Evolutionary conservation across 2,113 vertebrate genomes (phyloP), one percentile per base, ranked within the genome.

Genomic region (Glareola pratincola): DNA sequence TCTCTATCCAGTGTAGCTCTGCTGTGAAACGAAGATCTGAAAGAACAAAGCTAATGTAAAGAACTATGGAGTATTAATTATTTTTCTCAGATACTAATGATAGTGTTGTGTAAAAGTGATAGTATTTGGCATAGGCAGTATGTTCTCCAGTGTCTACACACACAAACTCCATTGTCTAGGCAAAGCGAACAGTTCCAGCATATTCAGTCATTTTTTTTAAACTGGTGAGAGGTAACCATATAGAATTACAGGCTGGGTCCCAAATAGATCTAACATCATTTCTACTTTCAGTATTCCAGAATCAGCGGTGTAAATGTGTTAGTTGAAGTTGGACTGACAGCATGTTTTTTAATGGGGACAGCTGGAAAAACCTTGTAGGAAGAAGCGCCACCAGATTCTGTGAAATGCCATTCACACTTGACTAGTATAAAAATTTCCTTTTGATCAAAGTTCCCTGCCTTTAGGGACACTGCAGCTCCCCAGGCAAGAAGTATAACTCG

Each of bases 61-160:
- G 57, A 68, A n/a, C 48, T 53, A 8, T 1, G 2, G 32, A 62
- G n/a, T 0, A 0, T 48, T 77, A 24, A 71, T 81, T 76, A 48
- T 64, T 92, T 94, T 80, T 83, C 39, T 84, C 50, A 51, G 32
- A 20, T 50, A 15, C 60, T 73, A 48, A 45, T 64, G 41, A 41
- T 8, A 54, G 39, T 23, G 27, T 47, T 68, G 39, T 29, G 24
- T 56, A 14, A 50, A 59, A 60, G 39, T 36, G 67, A 15, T 30
- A 51, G 57, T 36, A 2, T 56, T 69, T 84, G 63, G 53, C 45
- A 22, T 19, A 39, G 56, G 36, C 39, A 56, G 1, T 39, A 3
- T 45, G 15, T 43, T 74, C 29, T 23, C 26, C 27, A 14, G 18
- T 21, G 10, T 19, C 54, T 56, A 5, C 50, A 10, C 34, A 26